These are phyloP conservation scores for Lydus trimaculatus DNA, from an alignment of 2,888 invertebrate genomes.

Conservation along the genomic window DNA sequence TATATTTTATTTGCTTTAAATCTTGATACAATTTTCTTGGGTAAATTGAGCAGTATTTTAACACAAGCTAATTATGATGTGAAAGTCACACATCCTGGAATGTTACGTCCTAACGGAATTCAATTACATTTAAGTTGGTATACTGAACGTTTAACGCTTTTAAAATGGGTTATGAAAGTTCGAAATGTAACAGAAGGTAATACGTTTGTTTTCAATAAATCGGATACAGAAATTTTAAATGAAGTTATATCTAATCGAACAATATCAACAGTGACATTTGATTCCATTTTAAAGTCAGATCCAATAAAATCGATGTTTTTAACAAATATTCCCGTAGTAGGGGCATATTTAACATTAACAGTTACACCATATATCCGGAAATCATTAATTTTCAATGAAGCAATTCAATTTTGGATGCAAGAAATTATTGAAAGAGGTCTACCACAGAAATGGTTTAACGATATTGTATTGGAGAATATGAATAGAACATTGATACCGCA, in stretches of 20 bases:
- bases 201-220: neutral
- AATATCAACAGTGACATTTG: conserved; percentile 10
- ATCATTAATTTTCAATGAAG: conserved; percentile 30
- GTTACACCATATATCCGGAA: conserved; percentile 35
- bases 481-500: conserved; percentile 10
- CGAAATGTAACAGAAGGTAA: neutral
- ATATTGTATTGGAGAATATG: conserved; percentile 27
- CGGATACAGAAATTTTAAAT: neutral
- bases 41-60: conserved; percentile 40
- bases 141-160: conserved; percentile 14
- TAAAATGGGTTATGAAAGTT: neutral
- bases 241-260: conserved; percentile 13
- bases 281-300: conserved; percentile 10
- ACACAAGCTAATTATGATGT: conserved; percentile 25
- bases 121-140: conserved; percentile 5
- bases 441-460: conserved; percentile 36
- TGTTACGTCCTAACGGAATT: neutral
- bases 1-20: conserved; percentile 31
- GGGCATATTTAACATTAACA: conserved; percentile 24
- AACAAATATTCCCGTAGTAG: neutral
- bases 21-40: conserved; percentile 35
- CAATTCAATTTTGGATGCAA: conserved; percentile 34
- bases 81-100: conserved; percentile 17
- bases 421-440: conserved; percentile 40
- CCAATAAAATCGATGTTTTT: conserved; percentile 21